Evolutionary conservation across 2,113 vertebrate species (phyloP).

Genomic region (Hemichromis elongatus): DNA sequence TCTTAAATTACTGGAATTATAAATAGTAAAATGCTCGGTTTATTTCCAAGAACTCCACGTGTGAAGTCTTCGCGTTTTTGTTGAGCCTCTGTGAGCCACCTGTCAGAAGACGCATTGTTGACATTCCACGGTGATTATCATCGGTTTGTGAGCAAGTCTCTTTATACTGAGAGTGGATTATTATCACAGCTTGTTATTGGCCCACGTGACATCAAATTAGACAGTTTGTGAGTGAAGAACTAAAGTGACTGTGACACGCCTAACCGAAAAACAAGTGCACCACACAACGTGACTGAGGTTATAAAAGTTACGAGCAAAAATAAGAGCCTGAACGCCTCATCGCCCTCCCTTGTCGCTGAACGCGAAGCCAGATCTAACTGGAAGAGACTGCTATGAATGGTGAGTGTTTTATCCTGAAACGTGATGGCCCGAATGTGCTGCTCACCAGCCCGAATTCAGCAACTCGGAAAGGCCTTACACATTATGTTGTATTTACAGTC

Average conservation of each 20-base stretch:
- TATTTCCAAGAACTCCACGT: not conserved
- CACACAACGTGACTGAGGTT: not conserved
- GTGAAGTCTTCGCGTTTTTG: not conserved
- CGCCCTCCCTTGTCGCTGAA: conserved; percentile 9
- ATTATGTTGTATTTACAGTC: not conserved
- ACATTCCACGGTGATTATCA: accelerated
- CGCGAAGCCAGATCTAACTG: conserved; percentile 19
- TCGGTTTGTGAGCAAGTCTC: not conserved
- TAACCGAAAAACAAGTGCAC: not conserved
- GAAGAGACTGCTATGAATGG: conserved; percentile 42
- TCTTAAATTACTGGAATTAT: not conserved
- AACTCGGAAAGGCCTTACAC: not conserved
- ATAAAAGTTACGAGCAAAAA: not conserved
- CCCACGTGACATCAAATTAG: not conserved
- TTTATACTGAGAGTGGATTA: not conserved
- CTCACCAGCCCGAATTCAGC: not conserved
- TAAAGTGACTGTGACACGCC: not conserved
- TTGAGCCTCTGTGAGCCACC: not conserved
- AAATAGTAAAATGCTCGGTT: not conserved
- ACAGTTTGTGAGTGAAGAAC: not conserved
- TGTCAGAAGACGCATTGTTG: not conserved
- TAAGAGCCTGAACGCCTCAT: conserved; percentile 32
- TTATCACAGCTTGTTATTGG: not conserved
- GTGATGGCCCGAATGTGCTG: not conserved
- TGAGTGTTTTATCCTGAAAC: not conserved